Conservation (phyloP, 2,797 vertebrate genomes). For the Chaunax sp. region DNA sequence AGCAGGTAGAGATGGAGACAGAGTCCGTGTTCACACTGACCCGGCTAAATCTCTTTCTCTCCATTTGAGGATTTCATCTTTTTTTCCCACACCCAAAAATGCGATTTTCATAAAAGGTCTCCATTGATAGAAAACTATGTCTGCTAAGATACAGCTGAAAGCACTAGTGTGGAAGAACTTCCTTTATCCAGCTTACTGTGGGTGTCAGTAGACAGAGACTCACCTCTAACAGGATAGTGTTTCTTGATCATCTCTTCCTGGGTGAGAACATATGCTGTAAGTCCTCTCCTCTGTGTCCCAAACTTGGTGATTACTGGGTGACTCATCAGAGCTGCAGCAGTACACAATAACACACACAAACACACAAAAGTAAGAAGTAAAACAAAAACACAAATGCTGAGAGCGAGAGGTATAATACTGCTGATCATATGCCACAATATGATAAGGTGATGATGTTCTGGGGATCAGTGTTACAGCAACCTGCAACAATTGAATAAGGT, state of each 20-base stretch:
- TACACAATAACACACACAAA: slow-evolving; percentile 24
- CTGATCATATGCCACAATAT: background rate
- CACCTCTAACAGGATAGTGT: slow-evolving; percentile 87
- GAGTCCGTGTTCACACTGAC: background rate
- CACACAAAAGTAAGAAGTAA: background rate
- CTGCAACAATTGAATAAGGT: no score
- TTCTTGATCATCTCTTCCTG: slow-evolving; percentile 83
- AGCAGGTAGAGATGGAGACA: background rate
- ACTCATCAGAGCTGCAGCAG: slow-evolving; percentile 48
- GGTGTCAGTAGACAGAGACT: slow-evolving; percentile 16
- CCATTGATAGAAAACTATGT: background rate
- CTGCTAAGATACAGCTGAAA: background rate
- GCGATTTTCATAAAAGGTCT: no score
- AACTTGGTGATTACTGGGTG: slow-evolving; percentile 85
- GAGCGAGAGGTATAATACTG: background rate
- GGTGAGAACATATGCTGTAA: slow-evolving; percentile 85
- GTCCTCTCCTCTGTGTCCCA: slow-evolving; percentile 76
- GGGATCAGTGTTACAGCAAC: background rate
- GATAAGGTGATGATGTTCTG: background rate
- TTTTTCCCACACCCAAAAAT: no score
- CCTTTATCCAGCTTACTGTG: background rate
- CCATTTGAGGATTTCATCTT: no score
- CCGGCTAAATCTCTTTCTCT: background rate
- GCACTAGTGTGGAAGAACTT: no score
- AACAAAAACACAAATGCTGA: background rate